These are phyloP conservation scores for Lates calcarifer DNA, from an alignment of 2,113 vertebrate genomes.

Conservation along the genomic window DNA sequence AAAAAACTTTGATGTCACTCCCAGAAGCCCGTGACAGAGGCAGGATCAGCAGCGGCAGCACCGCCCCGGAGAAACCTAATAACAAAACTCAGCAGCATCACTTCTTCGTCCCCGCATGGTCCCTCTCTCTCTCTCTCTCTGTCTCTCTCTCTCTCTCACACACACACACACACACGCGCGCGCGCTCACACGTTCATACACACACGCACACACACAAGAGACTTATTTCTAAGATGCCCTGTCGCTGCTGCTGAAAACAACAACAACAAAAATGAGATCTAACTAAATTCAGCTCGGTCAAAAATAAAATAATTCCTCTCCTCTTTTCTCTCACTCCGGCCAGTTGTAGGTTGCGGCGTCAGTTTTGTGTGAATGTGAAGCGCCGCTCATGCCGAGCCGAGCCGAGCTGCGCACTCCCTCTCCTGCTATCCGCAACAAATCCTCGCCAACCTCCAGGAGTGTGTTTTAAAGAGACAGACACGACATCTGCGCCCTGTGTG, in stretches of 20 bases:
- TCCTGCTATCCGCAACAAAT: conserved; percentile 64
- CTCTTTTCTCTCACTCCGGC: background rate
- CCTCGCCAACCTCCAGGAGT: conserved; percentile 62
- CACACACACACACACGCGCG: conserved; percentile 7
- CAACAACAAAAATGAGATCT: background rate
- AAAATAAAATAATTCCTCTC: conserved; percentile 42
- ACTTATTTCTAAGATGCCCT: conserved; percentile 30
- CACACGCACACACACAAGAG: background rate
- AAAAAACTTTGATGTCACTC: conserved; percentile 71
- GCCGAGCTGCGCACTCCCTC: conserved; percentile 57
- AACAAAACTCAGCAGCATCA: conserved; percentile 70
- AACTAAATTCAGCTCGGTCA: conserved; percentile 52
- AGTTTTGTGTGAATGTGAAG: conserved; percentile 52
- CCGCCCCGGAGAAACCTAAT: conserved; percentile 57
- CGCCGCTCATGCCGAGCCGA: conserved; percentile 44
- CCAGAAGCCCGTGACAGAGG: conserved; percentile 55
- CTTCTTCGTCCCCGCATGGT: conserved; percentile 59
- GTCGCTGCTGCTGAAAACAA: conserved; percentile 20
- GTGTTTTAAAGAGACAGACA: conserved; percentile 79
- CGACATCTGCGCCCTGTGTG: conserved; percentile 34
- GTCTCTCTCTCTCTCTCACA: no score
- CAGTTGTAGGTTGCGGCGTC: conserved; percentile 43
- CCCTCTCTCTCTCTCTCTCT: no score
- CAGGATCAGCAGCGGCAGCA: conserved; percentile 53
- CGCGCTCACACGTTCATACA: no score